Percentiles rank a stretch among this genome's conserved stretches.
Evolutionary conservation across 23 tunicate species (phyloP).

Genomic region (Halocynthia aurantium): DNA sequence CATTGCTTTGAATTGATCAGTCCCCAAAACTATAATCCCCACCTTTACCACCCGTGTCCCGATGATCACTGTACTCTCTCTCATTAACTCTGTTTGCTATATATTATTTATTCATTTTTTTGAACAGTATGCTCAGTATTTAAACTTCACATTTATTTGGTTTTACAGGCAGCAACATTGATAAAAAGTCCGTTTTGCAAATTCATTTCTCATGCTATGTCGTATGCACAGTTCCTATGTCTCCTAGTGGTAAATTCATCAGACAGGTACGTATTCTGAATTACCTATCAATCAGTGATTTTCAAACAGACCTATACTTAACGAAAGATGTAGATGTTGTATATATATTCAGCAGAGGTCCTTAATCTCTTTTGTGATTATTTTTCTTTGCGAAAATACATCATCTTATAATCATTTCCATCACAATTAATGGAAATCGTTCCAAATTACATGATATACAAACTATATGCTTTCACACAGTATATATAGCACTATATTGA

Average conservation of each 20-base stretch:
- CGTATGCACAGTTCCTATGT: constrained; percentile 64
- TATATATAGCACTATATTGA: too few species aligned
- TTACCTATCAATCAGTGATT: background rate
- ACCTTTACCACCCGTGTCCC: too few species aligned
- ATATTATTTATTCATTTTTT: too few species aligned
- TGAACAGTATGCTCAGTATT: background rate
- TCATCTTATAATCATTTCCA: background rate
- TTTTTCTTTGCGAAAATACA: background rate
- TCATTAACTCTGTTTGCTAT: too few species aligned
- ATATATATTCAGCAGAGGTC: background rate
- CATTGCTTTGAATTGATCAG: too few species aligned
- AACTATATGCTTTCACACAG: too few species aligned
- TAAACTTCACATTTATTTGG: background rate
- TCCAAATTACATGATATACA: too few species aligned
- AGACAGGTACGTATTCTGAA: constrained; percentile 42
- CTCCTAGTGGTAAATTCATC: constrained; percentile 70
- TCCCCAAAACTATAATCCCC: too few species aligned
- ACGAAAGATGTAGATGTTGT: background rate
- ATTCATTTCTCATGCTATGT: constrained; percentile 75
- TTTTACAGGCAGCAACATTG: constrained; percentile 48
- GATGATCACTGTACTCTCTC: too few species aligned
- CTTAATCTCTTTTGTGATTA: background rate
- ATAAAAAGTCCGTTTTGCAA: constrained; percentile 82
- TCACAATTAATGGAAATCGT: background rate
- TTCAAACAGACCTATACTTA: background rate